These are phyloP conservation scores for Cepaea hortensis DNA, from an alignment of 2,888 invertebrate species.

Conservation along the genomic window DNA sequence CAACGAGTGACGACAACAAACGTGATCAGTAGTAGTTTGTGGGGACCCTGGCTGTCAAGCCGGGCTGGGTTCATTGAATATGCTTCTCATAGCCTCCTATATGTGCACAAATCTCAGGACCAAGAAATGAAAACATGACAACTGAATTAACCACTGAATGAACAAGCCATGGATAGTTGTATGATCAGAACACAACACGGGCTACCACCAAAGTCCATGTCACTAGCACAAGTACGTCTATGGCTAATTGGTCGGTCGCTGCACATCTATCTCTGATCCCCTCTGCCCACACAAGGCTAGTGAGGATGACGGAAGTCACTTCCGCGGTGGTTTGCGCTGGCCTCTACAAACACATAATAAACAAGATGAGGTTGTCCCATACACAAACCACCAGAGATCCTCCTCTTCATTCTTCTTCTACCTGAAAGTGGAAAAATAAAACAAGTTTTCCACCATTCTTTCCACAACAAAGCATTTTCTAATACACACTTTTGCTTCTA, in stretches of 20 bases:
- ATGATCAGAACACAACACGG: constrained; percentile 44
- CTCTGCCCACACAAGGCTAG: constrained; percentile 29
- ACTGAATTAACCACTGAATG: constrained; percentile 47
- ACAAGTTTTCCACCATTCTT: background rate
- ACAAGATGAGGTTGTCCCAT: constrained; percentile 23
- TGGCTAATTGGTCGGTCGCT: constrained; percentile 51
- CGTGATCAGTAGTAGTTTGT: background rate
- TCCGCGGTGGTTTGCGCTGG: constrained; percentile 23
- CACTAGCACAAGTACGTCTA: constrained; percentile 45
- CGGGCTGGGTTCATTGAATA: constrained; percentile 36
- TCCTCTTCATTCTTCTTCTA: background rate
- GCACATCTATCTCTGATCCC: constrained; percentile 38
- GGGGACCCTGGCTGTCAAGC: background rate
- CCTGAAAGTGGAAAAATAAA: constrained; percentile 16
- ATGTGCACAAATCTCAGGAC: background rate
- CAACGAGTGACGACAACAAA: background rate
- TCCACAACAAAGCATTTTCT: too few relatives aligned
- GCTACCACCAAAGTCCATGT: constrained; percentile 49
- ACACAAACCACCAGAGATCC: constrained; percentile 37
- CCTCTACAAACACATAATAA: constrained; percentile 46
- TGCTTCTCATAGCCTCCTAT: constrained; percentile 7
- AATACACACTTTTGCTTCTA: too few relatives aligned
- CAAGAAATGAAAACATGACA: constrained; percentile 28
- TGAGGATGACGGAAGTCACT: constrained; percentile 29
- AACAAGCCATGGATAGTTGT: constrained; percentile 45